A percentile compares a stretch with the other conserved stretches of the same genome.
Evolutionary conservation across 1,140 invertebrate genomes (phyloP).

Genomic region (Drosophila arizonae): DNA sequence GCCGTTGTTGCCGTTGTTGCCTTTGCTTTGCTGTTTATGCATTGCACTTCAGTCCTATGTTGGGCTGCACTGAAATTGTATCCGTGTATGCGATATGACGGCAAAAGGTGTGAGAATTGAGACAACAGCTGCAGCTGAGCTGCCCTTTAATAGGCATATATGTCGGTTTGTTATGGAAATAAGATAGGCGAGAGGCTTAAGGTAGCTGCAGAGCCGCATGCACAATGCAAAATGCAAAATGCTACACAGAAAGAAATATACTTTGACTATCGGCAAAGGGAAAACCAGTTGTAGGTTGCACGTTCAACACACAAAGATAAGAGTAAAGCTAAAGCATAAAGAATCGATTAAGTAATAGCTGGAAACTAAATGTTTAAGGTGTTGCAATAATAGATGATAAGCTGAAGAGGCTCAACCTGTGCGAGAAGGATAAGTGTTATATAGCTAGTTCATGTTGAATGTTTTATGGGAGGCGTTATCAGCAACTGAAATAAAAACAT

Average conservation of each 20-base stretch:
- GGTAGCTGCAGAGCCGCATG: not conserved
- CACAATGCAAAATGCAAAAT: constrained; percentile 2
- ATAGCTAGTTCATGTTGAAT: too few species aligned
- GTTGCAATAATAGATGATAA: too few species aligned
- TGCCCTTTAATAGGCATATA: constrained; percentile 74
- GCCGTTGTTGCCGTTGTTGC: constrained; percentile 27
- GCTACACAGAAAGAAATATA: too few species aligned
- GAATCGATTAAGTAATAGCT: constrained; percentile 3
- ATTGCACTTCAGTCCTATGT: constrained; percentile 11
- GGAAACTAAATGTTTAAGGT: not conserved
- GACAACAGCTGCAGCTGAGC: constrained; percentile 68
- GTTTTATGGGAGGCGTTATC: too few species aligned
- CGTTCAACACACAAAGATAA: not conserved
- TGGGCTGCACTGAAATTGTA: constrained; percentile 62
- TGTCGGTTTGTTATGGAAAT: constrained; percentile 71
- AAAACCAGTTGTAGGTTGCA: not conserved
- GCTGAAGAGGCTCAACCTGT: too few species aligned
- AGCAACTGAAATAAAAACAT: too few species aligned
- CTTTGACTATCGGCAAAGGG: not conserved
- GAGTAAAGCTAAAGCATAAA: not conserved
- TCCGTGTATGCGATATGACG: constrained; percentile 32
- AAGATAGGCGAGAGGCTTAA: constrained; percentile 41
- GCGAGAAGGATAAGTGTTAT: too few species aligned
- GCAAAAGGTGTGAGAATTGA: constrained; percentile 66
- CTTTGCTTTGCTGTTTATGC: constrained; percentile 27